Base-by-base conservation (phyloP, 2,797 vertebrate genomes). In the Kryptolebias ocellatus region DNA sequence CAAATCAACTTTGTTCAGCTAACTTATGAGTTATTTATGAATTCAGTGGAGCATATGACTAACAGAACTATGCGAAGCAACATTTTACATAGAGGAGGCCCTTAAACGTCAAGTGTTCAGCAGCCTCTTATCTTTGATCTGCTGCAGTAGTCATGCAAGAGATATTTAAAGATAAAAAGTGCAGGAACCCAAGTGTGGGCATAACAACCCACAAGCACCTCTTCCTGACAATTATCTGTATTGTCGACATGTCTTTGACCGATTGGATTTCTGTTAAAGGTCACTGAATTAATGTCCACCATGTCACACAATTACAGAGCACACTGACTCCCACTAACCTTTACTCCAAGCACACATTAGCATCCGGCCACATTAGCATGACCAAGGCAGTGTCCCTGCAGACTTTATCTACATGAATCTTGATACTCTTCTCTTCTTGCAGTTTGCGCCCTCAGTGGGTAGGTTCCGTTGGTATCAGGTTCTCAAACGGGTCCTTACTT, bases 261-360 rank as follows among this genome's bases (percentile, higher is more conserved):
- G 75, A 85, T 72, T 70, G 67, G 46, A 72, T 72, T 78, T 81
- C 72, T 76, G 51, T 72, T 76, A 70, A 89, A 89, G 82, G 82
- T 84, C 84, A 87, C 39, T 83, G 83, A 88, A 85, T 86, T 87
- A 83, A 85, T 87, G 72, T 79, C 70, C 37, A 47, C 53, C 11
- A 5, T 80, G 77, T 76, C 76, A 66, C 70, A 81, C 83, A 80
- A 76, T 85, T 53, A 78, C 63, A 72, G 67, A 77, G 66, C 77
- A 67, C 69, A 83, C 54, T 78, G 70, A 78, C 67, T 78, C 56
- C n/a, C 49, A 8, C 62, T 83, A 74, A 86, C 78, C 80, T 83
- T 80, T 78, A 76, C 70, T 61, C 47, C 5, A 18, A 67, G 67
- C 54, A 72, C 24, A 60, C 67, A 83, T 88, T 87, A 89, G 68